These are phyloP conservation scores for Ursus arctos DNA, from an alignment of 2,113 vertebrate genomes.

Conservation along the genomic window DNA sequence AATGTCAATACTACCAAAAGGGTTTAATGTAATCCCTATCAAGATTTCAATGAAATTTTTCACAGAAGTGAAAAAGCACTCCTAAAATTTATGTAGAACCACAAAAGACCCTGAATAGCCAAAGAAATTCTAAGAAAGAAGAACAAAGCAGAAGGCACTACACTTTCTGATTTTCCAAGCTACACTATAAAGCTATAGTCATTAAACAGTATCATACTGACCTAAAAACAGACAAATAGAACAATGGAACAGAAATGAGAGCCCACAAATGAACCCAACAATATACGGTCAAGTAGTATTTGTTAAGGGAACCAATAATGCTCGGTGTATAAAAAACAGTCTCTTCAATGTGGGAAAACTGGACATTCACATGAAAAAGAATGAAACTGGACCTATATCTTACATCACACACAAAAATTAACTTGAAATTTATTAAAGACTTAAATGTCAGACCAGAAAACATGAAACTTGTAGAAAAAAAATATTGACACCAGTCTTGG, in stretches of 20 bases:
- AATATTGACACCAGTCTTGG: neutral
- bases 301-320: neutral
- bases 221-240: neutral
- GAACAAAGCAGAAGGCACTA: neutral
- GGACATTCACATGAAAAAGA: neutral
- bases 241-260: neutral
- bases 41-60: neutral
- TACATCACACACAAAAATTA: neutral
- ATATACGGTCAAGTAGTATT: neutral
- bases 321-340: neutral
- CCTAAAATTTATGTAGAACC: neutral
- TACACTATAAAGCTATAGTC: neutral
- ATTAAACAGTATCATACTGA: neutral
- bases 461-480: neutral
- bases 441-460: neutral
- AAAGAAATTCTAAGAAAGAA: neutral
- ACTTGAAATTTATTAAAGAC: neutral
- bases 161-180: neutral
- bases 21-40: neutral
- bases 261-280: neutral
- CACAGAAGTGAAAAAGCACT: neutral
- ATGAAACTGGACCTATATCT: neutral
- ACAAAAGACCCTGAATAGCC: neutral
- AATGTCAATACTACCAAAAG: neutral
- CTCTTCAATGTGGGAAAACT: neutral